Percentiles rank a stretch among this genome's conserved stretches.
Evolutionary conservation across 2,797 vertebrate species (phyloP).

Genomic region (Mastacembelus armatus): DNA sequence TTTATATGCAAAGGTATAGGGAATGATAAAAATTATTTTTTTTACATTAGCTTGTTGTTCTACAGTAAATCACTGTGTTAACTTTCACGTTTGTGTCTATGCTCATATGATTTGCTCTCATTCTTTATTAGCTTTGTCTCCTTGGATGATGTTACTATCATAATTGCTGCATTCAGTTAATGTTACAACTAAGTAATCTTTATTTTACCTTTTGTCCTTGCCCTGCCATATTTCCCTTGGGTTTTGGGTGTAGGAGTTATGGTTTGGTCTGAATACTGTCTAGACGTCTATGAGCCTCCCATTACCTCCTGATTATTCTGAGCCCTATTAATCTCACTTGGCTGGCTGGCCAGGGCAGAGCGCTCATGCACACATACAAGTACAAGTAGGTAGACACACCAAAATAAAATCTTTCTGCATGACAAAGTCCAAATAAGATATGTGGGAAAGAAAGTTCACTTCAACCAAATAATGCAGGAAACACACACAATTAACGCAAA

Average conservation of each 20-base stretch:
- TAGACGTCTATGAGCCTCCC: slow-evolving; percentile 72
- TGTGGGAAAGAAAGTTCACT: background rate
- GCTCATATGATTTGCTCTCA: slow-evolving; percentile 22
- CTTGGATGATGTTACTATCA: slow-evolving; percentile 33
- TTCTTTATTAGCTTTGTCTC: slow-evolving; percentile 36
- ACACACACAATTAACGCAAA: background rate
- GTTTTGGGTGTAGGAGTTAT: slow-evolving; percentile 66
- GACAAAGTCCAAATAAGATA: background rate
- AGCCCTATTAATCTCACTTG: slow-evolving; percentile 65
- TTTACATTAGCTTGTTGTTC: slow-evolving; percentile 46
- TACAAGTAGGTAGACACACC: background rate
- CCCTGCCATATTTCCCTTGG: slow-evolving; percentile 27
- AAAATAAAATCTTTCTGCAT: background rate
- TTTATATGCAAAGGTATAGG: slow-evolving; percentile 49
- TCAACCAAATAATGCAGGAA: background rate
- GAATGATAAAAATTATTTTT: slow-evolving; percentile 39
- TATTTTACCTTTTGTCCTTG: slow-evolving; percentile 48
- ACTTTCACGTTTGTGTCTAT: slow-evolving; percentile 13
- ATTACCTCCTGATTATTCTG: slow-evolving; percentile 67
- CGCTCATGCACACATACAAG: background rate
- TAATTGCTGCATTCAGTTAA: slow-evolving; percentile 32
- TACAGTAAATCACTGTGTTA: slow-evolving; percentile 47
- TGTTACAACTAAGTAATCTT: slow-evolving; percentile 19
- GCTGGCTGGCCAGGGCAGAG: slow-evolving; percentile 9
- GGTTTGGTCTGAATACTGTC: slow-evolving; percentile 69